phyloP scores from a whole-genome alignment of 2,113 vertebrate species.

The Leuciscus idus region DNA sequence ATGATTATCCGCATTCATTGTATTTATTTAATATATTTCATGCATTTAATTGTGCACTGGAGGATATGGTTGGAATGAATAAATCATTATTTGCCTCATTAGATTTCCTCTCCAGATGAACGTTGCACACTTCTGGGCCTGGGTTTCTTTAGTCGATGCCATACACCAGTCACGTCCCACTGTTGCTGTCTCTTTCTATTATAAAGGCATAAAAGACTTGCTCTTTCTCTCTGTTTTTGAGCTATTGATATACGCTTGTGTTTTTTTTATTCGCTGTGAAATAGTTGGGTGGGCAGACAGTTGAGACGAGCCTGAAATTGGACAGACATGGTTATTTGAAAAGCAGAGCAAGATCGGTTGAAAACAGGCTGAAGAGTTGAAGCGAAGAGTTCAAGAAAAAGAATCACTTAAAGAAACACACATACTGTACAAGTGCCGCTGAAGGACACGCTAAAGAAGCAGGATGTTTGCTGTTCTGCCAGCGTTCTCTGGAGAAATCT shows the following conservation, averaged over 20 bases:
- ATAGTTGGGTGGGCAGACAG: conserved; percentile 40
- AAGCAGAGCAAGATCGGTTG: not conserved
- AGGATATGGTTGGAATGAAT: conserved; percentile 76
- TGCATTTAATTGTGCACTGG: conserved; percentile 80
- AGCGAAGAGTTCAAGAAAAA: conserved; percentile 19
- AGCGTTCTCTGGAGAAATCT: conserved; percentile 48
- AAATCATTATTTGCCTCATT: conserved; percentile 81
- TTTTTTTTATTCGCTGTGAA: conserved; percentile 31
- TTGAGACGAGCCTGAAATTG: conserved; percentile 32
- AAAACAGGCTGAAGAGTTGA: not conserved
- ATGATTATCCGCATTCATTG: conserved; percentile 82
- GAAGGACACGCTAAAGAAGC: conserved; percentile 52
- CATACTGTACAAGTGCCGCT: not conserved
- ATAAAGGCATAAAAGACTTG: conserved; percentile 21
- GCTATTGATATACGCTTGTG: conserved; percentile 34
- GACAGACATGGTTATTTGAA: conserved; percentile 5
- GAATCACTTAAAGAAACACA: conserved; percentile 22
- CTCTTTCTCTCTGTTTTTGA: not conserved
- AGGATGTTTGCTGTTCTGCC: conserved; percentile 46
- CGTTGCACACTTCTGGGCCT: conserved; percentile 69
- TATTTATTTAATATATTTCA: conserved; percentile 85
- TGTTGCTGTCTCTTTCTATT: conserved; percentile 30
- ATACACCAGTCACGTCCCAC: conserved; percentile 40
- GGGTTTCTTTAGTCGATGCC: conserved; percentile 19
- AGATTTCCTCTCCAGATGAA: conserved; percentile 75